Evolutionary conservation across 2,113 vertebrate species (phyloP).

Genomic region (Bucco capensis): DNA sequence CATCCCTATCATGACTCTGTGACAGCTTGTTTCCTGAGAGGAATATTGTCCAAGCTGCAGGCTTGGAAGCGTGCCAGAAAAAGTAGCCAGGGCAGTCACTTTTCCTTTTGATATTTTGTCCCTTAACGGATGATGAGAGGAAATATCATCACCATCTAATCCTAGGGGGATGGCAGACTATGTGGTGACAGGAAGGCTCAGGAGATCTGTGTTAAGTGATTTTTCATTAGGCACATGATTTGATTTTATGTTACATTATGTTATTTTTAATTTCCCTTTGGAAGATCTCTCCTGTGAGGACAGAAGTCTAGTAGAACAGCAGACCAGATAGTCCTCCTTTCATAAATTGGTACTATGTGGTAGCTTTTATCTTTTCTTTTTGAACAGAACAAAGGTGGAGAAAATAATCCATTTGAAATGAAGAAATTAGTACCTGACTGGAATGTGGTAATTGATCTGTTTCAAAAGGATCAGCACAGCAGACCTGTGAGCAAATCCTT

Average conservation of each 20-base stretch:
- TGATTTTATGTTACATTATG: too few species aligned
- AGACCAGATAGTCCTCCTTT: not conserved
- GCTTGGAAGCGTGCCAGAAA: not conserved
- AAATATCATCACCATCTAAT: conserved; percentile 29
- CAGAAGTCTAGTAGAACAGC: not conserved
- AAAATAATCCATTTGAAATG: conserved; percentile 1
- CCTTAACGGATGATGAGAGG: conserved; percentile 34
- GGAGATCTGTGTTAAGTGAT: not conserved
- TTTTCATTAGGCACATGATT: not conserved
- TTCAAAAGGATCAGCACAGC: not conserved
- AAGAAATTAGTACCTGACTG: not conserved
- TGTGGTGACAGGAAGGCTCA: conserved; percentile 31
- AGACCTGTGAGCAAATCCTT: not conserved
- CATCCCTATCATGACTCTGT: not conserved
- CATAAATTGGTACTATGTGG: not conserved
- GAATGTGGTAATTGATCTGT: not conserved
- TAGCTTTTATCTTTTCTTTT: not conserved
- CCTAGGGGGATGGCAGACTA: not conserved
- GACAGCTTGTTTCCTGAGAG: not conserved
- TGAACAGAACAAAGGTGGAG: not conserved
- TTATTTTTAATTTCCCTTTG: not conserved
- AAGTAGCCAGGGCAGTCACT: conserved; percentile 21
- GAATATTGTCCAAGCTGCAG: not conserved
- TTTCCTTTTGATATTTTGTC: conserved; percentile 27
- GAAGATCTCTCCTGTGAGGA: not conserved